A percentile compares a stretch with the other conserved stretches of the same genome.
phyloP scores from a whole-genome alignment of 1,140 invertebrate genomes.

The Brachionus calyciflorus region DNA sequence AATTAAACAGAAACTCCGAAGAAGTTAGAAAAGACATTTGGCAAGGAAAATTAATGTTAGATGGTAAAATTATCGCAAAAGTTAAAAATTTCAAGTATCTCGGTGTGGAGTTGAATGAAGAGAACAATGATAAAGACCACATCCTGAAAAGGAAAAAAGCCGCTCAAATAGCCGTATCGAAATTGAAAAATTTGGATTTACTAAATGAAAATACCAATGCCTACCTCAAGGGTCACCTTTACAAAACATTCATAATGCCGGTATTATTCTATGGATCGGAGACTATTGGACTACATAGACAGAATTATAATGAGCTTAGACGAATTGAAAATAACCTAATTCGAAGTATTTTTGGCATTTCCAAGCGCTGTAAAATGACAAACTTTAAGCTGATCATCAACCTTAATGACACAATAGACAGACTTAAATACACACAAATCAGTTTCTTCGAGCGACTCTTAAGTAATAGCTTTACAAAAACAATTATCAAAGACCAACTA shows the following conservation, averaged over 20 bases:
- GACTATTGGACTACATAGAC: no score
- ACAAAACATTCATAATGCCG: not conserved
- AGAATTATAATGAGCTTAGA: no score
- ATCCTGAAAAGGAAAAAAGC: not conserved
- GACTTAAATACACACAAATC: no score
- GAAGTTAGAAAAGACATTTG: not conserved
- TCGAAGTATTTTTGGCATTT: no score
- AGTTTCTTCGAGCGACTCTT: no score
- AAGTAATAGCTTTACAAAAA: no score
- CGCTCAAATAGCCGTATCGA: not conserved
- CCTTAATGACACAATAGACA: no score
- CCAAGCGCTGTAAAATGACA: no score
- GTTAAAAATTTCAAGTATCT: not conserved
- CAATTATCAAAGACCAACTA: no score
- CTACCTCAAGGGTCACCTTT: not conserved
- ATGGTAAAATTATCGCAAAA: not conserved
- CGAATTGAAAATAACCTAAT: no score
- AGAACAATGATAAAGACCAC: not conserved
- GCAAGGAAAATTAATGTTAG: not conserved
- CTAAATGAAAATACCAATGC: not conserved
- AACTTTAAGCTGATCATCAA: no score
- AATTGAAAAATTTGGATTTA: not conserved
- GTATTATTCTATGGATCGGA: not conserved
- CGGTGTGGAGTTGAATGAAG: not conserved
- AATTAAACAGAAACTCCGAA: no score